Evolutionary conservation across 92 coral and sea anemone species (phyloP), one percentile per base, ranked within the genome.

Genomic region (Heliopora coerulea): DNA sequence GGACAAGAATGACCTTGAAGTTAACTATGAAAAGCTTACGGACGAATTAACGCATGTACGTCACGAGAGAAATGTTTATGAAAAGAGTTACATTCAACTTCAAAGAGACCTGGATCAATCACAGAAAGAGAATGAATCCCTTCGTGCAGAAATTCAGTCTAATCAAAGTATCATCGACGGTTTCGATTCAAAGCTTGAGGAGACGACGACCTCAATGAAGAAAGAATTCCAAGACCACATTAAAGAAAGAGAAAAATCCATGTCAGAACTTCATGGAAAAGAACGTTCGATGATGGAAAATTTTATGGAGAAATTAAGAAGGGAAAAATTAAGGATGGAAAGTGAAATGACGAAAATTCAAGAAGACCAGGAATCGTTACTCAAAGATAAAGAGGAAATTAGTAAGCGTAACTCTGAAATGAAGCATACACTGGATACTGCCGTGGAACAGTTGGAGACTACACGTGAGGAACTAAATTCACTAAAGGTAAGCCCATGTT

Each of bases 181-280:
- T 0, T 70, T 70, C 31, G 77, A 54, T 2, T 30, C 27, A 25
- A 28, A 50, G 27, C 62, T 70, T 23, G 24, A 50, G 41, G 37
- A 50, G 10, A 58, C 23, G 48, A 89, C 87, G 29, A 83, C 80
- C 24, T 82, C 79, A 54, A 75, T 89, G 7, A 85, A 87, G 80
- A 85, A 81, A 65, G 84, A 84, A 60, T 78, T 87, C 33, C 35
- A 85, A 87, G 68, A 87, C 86, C 41, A 84, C 79, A 65, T 73
- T 87, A 19, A 75, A 50, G 33, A 88, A 84, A 64, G 83, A 74
- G 63, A 61, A 56, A 57, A 56, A 64, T 82, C 84, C 33, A 66
- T 78, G 23, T 80, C 81, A 50, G 68, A 77, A 12, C 68, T 79
- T 8, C 79, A 87, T 18, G 58, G 84, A 9, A 86, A 83, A 62